Base-by-base conservation (phyloP, 2,888 invertebrate genomes). In the Netelia fuscicornis region DNA sequence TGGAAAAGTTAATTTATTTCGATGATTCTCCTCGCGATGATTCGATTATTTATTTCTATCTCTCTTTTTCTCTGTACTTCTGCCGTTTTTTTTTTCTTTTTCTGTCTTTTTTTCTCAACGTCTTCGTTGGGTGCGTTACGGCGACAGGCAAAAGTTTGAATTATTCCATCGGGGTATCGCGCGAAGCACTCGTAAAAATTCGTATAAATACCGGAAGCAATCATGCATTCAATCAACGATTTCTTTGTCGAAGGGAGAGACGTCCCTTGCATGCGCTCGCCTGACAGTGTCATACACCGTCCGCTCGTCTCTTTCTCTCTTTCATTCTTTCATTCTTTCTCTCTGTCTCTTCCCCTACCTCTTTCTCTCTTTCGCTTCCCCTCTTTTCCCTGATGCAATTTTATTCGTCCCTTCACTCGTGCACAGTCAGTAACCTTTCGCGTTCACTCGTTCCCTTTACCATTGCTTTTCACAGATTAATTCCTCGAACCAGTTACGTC, bases 201-300 rank as follows among this genome's bases (percentile, higher is more conserved):
- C 83, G 87, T 86, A 88, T 87, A 88, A 88, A 88, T 87, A 88
- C 87, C 86, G 87, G 87, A 89, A 88, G 86, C 88, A 88, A 89
- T 88, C 87, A 87, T 85, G 88, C 86, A 89, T 89, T 89, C 89
- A 89, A 87, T 88, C 87, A 88, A 87, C 88, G 88, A 87, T 87
- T 88, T 88, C 86, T 88, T 88, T 88, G 88, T 88, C 86, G 84
- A 87, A 88, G 88, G 86, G 86, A 85, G 86, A 86, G 83, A 87
- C 86, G 87, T 86, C 87, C 88, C 86, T 81, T 86, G 87, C 84
- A 88, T 86, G 84, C 72, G 30, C 65, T 58, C 42, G 25, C 17
- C 75, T 68, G 71, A 65, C 76, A 78, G 82, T 83, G 83, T 80
- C 81, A 74, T 77, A 81, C 81, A 42, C 52, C 67, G 42, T 58